A percentile compares a stretch with the other conserved stretches of the same genome.
phyloP scores from a whole-genome alignment of 2,888 invertebrate genomes.

The Syritta pipiens region DNA sequence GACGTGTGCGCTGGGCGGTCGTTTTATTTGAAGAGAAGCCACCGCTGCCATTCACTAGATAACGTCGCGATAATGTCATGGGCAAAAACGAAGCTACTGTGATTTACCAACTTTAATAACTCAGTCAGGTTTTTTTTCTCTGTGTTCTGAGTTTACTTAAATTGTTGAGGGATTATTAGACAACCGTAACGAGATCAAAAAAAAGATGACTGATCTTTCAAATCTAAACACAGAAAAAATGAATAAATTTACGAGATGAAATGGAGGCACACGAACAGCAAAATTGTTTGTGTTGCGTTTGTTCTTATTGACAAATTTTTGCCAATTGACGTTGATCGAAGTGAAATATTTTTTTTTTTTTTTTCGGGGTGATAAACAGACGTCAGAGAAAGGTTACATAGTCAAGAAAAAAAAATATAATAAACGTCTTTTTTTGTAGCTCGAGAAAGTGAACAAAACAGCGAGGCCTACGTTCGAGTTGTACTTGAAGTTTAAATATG shows the following conservation, averaged over 20 bases:
- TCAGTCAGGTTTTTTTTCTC: constrained; percentile 25
- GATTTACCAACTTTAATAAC: constrained; percentile 21
- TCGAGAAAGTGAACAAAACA: not conserved
- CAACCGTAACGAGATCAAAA: not conserved
- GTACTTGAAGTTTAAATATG: constrained; percentile 20
- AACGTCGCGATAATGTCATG: constrained; percentile 38
- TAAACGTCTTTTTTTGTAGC: not conserved
- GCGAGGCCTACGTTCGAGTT: constrained; percentile 4
- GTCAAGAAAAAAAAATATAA: not conserved
- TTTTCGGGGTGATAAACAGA: not conserved
- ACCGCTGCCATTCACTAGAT: constrained; percentile 35
- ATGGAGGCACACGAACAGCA: not conserved
- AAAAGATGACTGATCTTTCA: not conserved
- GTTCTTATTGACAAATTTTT: not conserved
- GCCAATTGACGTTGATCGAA: constrained; percentile 14
- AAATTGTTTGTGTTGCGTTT: not conserved
- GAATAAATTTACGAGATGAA: not conserved
- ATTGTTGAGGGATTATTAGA: not conserved
- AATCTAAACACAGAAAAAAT: not conserved
- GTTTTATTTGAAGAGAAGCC: constrained; percentile 7
- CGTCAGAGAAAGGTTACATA: constrained; percentile 27
- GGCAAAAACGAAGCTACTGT: constrained; percentile 16
- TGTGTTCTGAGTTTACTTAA: not conserved
- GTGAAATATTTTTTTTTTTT: not conserved
- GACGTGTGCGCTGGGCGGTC: constrained; percentile 27